Conservation (phyloP, 23 tunicate species). For the Diplosoma virens region DNA sequence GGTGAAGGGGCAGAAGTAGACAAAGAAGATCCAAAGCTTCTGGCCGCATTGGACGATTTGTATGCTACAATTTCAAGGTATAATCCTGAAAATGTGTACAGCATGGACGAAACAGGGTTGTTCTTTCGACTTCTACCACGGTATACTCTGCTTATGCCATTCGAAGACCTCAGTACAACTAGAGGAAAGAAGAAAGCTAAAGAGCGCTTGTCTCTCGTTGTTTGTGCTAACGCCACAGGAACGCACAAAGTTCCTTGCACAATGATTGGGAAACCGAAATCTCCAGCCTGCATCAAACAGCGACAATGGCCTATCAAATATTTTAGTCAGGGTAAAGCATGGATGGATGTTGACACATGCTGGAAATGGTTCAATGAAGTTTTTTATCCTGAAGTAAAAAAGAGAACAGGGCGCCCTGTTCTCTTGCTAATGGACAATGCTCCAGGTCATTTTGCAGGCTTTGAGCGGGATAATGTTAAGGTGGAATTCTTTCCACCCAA, state of each 20-base stretch:
- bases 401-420: slow-evolving; percentile 47
- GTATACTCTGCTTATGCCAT: slow-evolving; percentile 34
- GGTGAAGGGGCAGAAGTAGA: slow-evolving; percentile 48
- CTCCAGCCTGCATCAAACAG: slow-evolving; percentile 36
- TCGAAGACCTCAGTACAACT: too few relatives aligned
- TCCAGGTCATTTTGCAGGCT: slow-evolving; percentile 45
- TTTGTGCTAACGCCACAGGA: slow-evolving; percentile 54
- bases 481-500: slow-evolving; percentile 50
- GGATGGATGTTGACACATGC: slow-evolving; percentile 47
- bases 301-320: slow-evolving; percentile 40
- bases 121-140: slow-evolving; percentile 49
- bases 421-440: slow-evolving; percentile 33
- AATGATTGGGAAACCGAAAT: slow-evolving; percentile 45
- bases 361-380: slow-evolving; percentile 47
- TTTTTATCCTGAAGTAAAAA: slow-evolving; percentile 31
- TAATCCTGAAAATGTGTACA: slow-evolving; percentile 65
- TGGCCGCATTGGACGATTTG: slow-evolving; percentile 22
- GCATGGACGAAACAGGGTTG: slow-evolving; percentile 64
- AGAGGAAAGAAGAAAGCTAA: too few relatives aligned
- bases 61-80: slow-evolving; percentile 34
- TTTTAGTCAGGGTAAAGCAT: slow-evolving; percentile 40
- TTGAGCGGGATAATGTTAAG: slow-evolving; percentile 30
- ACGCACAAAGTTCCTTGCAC: slow-evolving; percentile 42
- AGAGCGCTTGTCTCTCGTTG: slow-evolving; percentile 22
- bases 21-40: slow-evolving; percentile 39